Conservation (phyloP, 2,797 vertebrate genomes). For the Enoplosus armatus region DNA sequence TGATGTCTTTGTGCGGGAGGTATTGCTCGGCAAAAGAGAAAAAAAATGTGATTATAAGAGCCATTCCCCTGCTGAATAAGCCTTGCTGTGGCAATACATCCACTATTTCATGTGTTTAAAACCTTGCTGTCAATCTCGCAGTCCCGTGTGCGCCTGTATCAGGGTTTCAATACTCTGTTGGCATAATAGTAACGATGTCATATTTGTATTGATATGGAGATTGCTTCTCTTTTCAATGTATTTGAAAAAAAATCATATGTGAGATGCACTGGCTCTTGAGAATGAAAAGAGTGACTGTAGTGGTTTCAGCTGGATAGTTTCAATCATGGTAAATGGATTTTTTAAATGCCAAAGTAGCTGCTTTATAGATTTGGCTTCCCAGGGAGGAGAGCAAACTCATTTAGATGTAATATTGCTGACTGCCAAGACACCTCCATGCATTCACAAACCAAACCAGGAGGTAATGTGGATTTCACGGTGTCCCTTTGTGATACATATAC, state of each 20-base stretch:
- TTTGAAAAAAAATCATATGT: constrained; percentile 56
- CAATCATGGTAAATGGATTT: constrained; percentile 84
- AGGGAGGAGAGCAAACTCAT: constrained; percentile 76
- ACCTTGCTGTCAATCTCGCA: constrained; percentile 19
- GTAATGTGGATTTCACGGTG: constrained; percentile 53
- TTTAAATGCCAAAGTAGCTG: constrained; percentile 82
- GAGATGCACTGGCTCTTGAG: constrained; percentile 66
- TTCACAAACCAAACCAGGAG: constrained; percentile 53
- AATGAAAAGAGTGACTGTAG: constrained; percentile 77
- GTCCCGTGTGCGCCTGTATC: constrained; percentile 29
- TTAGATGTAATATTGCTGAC: constrained; percentile 78
- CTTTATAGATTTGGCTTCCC: constrained; percentile 80
- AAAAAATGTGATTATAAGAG: constrained; percentile 7
- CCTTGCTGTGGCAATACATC: constrained; percentile 1
- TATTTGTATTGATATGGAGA: constrained; percentile 65
- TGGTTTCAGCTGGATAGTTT: constrained; percentile 83
- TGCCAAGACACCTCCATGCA: constrained; percentile 65
- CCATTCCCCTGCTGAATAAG: constrained; percentile 26
- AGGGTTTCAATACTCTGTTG: constrained; percentile 47
- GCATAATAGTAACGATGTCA: constrained; percentile 35
- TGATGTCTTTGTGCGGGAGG: constrained; percentile 23
- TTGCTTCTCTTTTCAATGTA: constrained; percentile 56
- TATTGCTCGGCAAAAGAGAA: constrained; percentile 18
- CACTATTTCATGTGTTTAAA: constrained; percentile 36
- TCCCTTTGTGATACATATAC: constrained; percentile 54